Evolutionary conservation across 2,888 invertebrate genomes (phyloP).

Genomic region (Drosophila ochracea): DNA sequence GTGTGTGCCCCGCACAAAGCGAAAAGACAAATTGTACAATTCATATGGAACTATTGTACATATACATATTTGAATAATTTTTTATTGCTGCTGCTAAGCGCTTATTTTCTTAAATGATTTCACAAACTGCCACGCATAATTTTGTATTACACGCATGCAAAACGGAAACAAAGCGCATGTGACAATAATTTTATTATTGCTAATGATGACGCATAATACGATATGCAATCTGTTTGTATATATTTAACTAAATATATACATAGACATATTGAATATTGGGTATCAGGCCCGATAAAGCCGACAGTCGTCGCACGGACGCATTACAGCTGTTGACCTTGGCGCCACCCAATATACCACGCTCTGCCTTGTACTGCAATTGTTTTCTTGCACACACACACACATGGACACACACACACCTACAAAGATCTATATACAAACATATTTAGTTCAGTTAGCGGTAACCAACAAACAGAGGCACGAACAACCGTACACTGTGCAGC

Average conservation of each 20-base stretch:
- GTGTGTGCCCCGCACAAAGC: slow-evolving; percentile 29
- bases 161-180: slow-evolving; percentile 76
- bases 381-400: slow-evolving; percentile 4
- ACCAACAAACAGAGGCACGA: slow-evolving; percentile 8
- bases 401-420: not conserved
- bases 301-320: slow-evolving; percentile 26
- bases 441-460: slow-evolving; percentile 7
- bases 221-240: slow-evolving; percentile 62
- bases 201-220: slow-evolving; percentile 61
- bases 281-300: slow-evolving; percentile 17
- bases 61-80: slow-evolving; percentile 24
- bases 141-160: slow-evolving; percentile 26
- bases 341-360: slow-evolving; percentile 50
- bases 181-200: slow-evolving; percentile 44
- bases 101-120: slow-evolving; percentile 22
- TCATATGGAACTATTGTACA: slow-evolving; percentile 34
- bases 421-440: slow-evolving; percentile 6
- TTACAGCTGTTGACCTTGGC: slow-evolving; percentile 58
- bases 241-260: not conserved
- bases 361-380: slow-evolving; percentile 55
- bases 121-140: slow-evolving; percentile 26
- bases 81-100: slow-evolving; percentile 44
- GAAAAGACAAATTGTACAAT: slow-evolving; percentile 46
- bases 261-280: slow-evolving; percentile 21
- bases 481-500: slow-evolving; percentile 9